Base-by-base conservation (phyloP, 2,113 vertebrate genomes). In the Thinocorus orbignyianus region DNA sequence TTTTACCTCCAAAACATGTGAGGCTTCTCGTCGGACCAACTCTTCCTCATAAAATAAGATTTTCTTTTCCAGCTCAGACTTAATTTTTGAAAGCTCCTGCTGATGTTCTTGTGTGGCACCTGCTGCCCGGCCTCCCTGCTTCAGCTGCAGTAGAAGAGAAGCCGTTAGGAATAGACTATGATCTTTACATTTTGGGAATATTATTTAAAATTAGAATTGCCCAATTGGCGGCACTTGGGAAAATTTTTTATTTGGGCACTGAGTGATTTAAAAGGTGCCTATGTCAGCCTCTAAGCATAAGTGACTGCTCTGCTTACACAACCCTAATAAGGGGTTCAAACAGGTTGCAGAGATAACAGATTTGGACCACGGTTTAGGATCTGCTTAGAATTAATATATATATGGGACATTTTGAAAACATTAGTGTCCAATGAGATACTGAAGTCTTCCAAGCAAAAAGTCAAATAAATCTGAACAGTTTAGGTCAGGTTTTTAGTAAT, bases 21-120 rank as follows among this genome's bases (percentile, higher is more conserved):
- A 97, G 4, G 99, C 98, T 97, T 99, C 99, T 20, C 99, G 98
- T 35, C 98, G 97, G 77, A 99, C 98, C 88, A 99, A 77, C 92
- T 99, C 99, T 94, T 99, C 99, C 96, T 99, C 99, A 19, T 99
- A 99, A 94, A 99, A 99, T 57, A 99, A 91, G 51, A 98, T 98
- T 95, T 99, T 99, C 95, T 99, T 99, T 94, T 99, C 99, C 5
- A 99, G 98, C 95, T 99, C 99, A 0, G 99, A 98, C 94, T 98
- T 99, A 57, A 99, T 96, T 92, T 98, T 99, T 70, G 98, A 98
- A 95, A 99, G 97, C 91, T 99, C 99, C 86, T 99, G 99, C 90
- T 99, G 99, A 48, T 98, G 98, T 57, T 99, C 99, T 4, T 96
- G 73, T 4, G 98, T 94, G 37, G 98, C 97, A 8, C 97, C 97